Base-by-base conservation (phyloP, 1,140 invertebrate species). In the Philopotamus ludificatus region DNA sequence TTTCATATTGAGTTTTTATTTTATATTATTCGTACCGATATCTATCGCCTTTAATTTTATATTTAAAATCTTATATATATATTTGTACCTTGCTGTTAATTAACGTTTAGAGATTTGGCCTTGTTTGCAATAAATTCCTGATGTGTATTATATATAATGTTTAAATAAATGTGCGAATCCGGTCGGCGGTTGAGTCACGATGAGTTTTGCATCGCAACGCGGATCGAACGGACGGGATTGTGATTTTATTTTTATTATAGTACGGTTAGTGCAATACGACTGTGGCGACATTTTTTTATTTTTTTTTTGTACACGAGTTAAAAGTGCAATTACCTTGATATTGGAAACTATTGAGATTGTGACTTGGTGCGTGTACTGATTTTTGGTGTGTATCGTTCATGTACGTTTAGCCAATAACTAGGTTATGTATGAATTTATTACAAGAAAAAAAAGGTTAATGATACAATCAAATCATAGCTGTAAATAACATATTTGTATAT, bases 401-500 rank as follows among this genome's bases (percentile, higher is more conserved):
- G 53, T n/a, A n/a, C n/a, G 60, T 63, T 23, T 26, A 60, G 57
- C 57, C 57, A 69, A 62, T 62, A 60, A 60, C 16, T 69, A 69
- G 65, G 58, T 65, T 54, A 55, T 69, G 65, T 58, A 65, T 34
- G 50, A 42, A 53, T 58, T 51, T 34, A 49, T 20, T 64, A 65
- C 45, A 65, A 16, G 51, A 34, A 23, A 60, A 18, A 53, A 50
- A 61, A 60, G 26, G 9, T 22, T 67, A 59, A 63, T 50, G 28
- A 61, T 57, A 65, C 68, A 66, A 70, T 70, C 65, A 70, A 55
- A 63, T 67, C 61, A 66, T 63, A 63, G 23, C 45, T 70, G 68
- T 70, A 70, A 70, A 70, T 70, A 70, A 60, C n/a, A 28, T 60
- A 57, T 57, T 57, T 7, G 42, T 57, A 54, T 18, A 34, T 41